phyloP scores from a whole-genome alignment of 2,113 vertebrate genomes.

The Phalacrocorax aristotelis region DNA sequence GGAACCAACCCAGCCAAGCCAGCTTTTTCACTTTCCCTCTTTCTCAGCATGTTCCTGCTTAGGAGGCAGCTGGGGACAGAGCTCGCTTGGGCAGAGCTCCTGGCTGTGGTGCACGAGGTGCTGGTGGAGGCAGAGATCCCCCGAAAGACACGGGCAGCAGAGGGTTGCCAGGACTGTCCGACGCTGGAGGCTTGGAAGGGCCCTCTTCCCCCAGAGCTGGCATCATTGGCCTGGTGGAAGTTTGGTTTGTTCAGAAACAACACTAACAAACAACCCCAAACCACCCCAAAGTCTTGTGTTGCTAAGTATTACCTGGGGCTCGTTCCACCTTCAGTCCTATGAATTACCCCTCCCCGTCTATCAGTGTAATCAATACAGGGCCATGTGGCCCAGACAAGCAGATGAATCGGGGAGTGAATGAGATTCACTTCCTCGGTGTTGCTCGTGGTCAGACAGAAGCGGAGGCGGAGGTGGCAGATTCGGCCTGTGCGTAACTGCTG shows the following conservation, averaged over 20 bases:
- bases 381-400: fast-evolving
- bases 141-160: not conserved
- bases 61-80: not conserved
- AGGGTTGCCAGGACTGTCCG: not conserved
- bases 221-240: not conserved
- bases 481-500: not conserved
- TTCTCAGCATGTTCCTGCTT: not conserved
- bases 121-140: too few species aligned
- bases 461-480: not conserved
- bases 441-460: not conserved
- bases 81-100: not conserved
- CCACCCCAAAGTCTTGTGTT: not conserved
- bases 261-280: not conserved
- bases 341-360: not conserved
- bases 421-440: not conserved
- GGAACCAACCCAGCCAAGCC: not conserved
- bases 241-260: not conserved
- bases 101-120: not conserved
- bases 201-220: not conserved
- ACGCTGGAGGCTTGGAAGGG: not conserved
- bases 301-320: not conserved
- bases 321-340: not conserved
- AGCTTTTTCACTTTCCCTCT: fast-evolving
- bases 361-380: not conserved
- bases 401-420: not conserved